phyloP scores from a whole-genome alignment of 2,797 vertebrate genomes.

The Rhinogobio ventralis region DNA sequence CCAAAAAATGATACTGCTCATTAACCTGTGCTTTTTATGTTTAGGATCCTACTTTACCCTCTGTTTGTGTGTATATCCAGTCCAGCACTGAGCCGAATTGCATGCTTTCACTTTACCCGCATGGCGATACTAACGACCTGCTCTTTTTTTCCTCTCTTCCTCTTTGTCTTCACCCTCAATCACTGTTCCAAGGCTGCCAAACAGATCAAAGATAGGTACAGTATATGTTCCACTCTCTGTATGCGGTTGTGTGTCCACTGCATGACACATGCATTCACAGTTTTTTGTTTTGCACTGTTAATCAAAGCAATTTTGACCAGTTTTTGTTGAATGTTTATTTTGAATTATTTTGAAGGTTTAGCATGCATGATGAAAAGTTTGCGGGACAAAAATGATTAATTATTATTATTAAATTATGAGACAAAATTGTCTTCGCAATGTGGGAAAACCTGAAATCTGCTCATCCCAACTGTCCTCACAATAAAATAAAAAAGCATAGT shows the following conservation, averaged over 20 bases:
- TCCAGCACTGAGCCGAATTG: conserved; percentile 54
- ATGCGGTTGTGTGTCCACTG: not conserved
- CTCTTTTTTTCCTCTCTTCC: conserved; percentile 71
- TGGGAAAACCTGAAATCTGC: not conserved
- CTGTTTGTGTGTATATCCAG: conserved; percentile 15
- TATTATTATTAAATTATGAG: too few species aligned
- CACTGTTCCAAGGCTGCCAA: conserved; percentile 83
- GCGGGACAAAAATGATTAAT: too few species aligned
- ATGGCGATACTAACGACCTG: conserved; percentile 84
- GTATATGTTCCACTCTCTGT: conserved; percentile 72
- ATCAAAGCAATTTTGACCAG: too few species aligned
- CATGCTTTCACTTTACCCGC: conserved; percentile 78
- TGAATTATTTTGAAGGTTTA: too few species aligned
- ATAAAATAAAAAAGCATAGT: too few species aligned
- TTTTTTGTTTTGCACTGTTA: too few species aligned
- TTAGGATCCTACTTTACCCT: not conserved
- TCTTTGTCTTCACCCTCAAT: conserved; percentile 72
- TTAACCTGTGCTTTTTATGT: not conserved
- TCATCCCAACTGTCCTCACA: too few species aligned
- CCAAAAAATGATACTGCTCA: not conserved
- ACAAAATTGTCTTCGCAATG: not conserved
- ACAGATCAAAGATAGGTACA: conserved; percentile 96
- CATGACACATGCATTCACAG: not conserved
- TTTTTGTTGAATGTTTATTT: too few species aligned
- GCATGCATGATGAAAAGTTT: too few species aligned